phyloP scores from a whole-genome alignment of 2,113 vertebrate species.

The Phycodurus eques region DNA sequence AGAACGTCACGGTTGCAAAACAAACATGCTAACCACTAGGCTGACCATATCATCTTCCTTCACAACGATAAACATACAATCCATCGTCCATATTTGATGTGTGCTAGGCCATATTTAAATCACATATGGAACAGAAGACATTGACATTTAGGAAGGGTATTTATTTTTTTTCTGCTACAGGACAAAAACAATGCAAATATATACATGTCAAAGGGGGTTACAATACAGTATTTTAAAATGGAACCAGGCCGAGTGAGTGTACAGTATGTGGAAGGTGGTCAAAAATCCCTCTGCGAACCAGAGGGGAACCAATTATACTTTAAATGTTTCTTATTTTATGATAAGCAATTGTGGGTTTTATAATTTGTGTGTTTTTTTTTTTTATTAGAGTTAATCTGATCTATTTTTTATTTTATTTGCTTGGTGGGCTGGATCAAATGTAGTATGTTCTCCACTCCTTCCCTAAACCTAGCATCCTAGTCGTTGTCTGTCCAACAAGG shows the following conservation, averaged over 20 bases:
- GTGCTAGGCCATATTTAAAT: background rate
- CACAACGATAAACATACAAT: background rate
- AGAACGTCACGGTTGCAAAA: too few relatives aligned
- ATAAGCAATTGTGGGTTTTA: background rate
- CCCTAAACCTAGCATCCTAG: conserved; percentile 3
- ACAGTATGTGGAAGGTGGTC: background rate
- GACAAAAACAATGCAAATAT: conserved; percentile 44
- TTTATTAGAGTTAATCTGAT: background rate
- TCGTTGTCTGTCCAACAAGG: background rate
- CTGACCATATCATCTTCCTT: background rate
- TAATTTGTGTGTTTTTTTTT: background rate
- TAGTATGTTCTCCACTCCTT: background rate
- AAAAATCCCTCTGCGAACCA: background rate
- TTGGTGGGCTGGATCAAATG: background rate
- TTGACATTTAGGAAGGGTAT: background rate
- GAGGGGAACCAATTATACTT: background rate
- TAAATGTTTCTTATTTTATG: background rate
- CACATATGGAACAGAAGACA: background rate
- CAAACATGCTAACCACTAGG: background rate
- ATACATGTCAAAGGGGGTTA: conserved; percentile 31
- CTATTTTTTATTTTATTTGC: too few relatives aligned
- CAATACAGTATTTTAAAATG: conserved; percentile 23
- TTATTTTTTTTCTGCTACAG: conserved; percentile 12
- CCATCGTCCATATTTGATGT: background rate
- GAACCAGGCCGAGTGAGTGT: background rate